Base-by-base conservation (phyloP, 1,140 invertebrate species). In the Temnothorax longispinosus region DNA sequence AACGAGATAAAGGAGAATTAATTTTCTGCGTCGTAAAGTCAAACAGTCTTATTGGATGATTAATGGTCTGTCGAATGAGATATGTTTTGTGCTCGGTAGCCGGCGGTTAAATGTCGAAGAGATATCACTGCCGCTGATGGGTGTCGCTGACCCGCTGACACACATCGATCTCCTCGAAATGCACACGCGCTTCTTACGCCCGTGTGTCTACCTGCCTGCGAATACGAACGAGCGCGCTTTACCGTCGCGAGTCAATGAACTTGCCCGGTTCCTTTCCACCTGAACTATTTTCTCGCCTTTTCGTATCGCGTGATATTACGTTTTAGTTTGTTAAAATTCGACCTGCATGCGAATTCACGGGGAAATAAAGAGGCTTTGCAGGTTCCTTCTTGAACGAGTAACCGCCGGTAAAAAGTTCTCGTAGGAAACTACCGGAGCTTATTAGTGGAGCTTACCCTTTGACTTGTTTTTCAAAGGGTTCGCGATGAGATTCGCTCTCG, bases 101-200 rank as follows among this genome's bases (percentile, higher is more conserved):
- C 72, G 56, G 65, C 38, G 62, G 82, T 74, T 88, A 90, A 90
- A 87, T 85, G 91, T 90, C 92, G 88, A 91, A 92, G 90, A 74
- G 80, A 84, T 75, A 90, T 93, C 92, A 88, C 85, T 82, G 82
- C 88, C 62, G 78, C 84, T 93, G 91, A 91, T 92, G 86, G 87
- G 89, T 93, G 93, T 92, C 92, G 90, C 87, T 91, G 92, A 93
- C 93, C 93, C 85, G 75, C 88, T 94, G 92, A 93, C 93, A 93
- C 92, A 94, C 92, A 93, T 93, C 87, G 77, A 88, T 88, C 88
- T 86, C 86, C 54, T 69, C 65, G 78, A 77, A 88, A 84, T 89
- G 76, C 85, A 62, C 88, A 50, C 69, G 52, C 77, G 88, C 87
- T 91, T 91, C 84, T 92, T 91, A 67, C 89, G 67, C n/a, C 21